phyloP scores from a whole-genome alignment of 2,113 vertebrate genomes.

The Aramus guarauna region DNA sequence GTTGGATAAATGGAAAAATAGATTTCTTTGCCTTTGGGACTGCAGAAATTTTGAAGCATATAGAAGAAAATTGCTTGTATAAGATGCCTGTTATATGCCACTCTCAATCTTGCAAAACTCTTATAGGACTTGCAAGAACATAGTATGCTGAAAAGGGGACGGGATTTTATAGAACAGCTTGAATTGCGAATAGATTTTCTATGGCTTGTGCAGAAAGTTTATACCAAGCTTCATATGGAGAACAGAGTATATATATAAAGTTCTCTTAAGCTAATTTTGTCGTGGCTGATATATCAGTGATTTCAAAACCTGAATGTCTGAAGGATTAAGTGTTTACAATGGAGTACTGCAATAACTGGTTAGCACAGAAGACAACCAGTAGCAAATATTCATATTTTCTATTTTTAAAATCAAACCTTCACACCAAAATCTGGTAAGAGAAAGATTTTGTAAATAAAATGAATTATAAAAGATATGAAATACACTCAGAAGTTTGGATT shows the following conservation, averaged over 20 bases:
- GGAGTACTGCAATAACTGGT: background rate
- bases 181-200: background rate
- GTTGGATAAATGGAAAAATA: background rate
- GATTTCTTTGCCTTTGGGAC: background rate
- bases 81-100: background rate
- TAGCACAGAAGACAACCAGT: background rate
- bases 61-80: background rate
- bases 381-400: background rate
- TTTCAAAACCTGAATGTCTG: background rate
- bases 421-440: background rate
- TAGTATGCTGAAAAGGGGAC: background rate
- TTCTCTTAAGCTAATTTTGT: background rate
- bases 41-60: background rate
- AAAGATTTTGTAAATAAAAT: background rate
- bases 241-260: background rate
- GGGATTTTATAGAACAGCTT: background rate
- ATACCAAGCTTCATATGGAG: background rate
- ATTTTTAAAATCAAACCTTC: background rate
- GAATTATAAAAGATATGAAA: background rate
- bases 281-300: background rate
- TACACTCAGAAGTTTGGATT: background rate
- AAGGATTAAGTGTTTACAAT: background rate
- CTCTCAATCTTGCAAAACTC: background rate
- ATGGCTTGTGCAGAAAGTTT: background rate
- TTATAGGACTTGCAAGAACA: background rate